A percentile compares a stretch with the other conserved stretches of the same genome.
phyloP scores from a whole-genome alignment of 1,140 invertebrate species.

The Philopotamus ludificatus region DNA sequence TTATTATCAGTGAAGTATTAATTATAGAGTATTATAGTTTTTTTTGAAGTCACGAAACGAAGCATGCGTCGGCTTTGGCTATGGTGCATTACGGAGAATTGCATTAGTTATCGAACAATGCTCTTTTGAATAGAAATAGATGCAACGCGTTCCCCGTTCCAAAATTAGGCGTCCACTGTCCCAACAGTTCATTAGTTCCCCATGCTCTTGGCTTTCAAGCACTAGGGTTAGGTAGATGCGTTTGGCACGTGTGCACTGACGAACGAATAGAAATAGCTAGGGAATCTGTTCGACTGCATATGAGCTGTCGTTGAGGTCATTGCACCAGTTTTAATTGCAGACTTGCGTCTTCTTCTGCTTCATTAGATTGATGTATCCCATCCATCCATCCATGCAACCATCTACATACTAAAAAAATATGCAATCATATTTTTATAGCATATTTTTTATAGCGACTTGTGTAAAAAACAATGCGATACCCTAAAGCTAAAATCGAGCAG shows the following conservation, averaged over 20 bases:
- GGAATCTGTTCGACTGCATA: conserved; percentile 27
- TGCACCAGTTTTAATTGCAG: conserved; percentile 40
- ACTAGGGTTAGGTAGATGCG: background rate
- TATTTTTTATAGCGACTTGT: too few relatives aligned
- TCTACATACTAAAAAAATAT: too few relatives aligned
- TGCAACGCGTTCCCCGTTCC: background rate
- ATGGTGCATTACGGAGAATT: background rate
- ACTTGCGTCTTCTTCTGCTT: too few relatives aligned
- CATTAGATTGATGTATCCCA: too few relatives aligned
- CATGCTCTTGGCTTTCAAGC: conserved; percentile 20
- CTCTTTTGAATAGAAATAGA: conserved; percentile 8
- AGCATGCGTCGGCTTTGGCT: background rate
- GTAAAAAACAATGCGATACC: too few relatives aligned
- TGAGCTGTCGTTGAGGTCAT: conserved; percentile 29
- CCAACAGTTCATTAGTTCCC: conserved; percentile 9
- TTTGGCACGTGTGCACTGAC: conserved; percentile 22
- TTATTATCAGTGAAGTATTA: background rate
- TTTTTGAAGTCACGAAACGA: background rate
- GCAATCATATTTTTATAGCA: too few relatives aligned
- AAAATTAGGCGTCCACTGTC: conserved; percentile 5
- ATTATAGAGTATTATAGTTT: background rate
- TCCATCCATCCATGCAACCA: too few relatives aligned
- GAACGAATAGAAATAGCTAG: conserved; percentile 26
- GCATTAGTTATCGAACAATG: background rate
- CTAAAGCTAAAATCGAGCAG: too few relatives aligned